These are phyloP conservation scores for Phasia obesa DNA, from an alignment of 2,888 invertebrate genomes.

Conservation along the genomic window DNA sequence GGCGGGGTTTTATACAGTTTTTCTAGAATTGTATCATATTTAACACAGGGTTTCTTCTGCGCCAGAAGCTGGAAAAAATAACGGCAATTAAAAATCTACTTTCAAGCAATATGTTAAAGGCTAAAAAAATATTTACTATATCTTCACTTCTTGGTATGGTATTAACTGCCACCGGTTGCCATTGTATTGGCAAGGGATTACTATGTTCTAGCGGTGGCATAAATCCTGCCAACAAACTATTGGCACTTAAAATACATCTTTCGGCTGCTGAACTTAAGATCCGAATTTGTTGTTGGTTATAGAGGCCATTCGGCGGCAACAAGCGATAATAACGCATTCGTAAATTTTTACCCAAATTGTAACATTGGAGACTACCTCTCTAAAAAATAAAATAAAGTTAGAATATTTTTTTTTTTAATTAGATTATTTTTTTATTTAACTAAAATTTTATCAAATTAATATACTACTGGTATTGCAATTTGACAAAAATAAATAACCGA, in stretches of 20 bases:
- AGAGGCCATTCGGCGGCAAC: conserved; percentile 85
- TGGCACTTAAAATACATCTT: conserved; percentile 92
- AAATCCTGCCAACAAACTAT: conserved; percentile 88
- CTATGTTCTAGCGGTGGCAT: conserved; percentile 82
- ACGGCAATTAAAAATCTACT: background rate
- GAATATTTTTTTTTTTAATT: no score
- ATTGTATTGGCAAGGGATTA: conserved; percentile 83
- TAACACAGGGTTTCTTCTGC: conserved; percentile 84
- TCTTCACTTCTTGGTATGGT: conserved; percentile 88
- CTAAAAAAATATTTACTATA: conserved; percentile 84
- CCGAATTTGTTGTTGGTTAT: conserved; percentile 85
- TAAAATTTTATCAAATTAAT: no score
- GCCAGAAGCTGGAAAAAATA: conserved; percentile 77
- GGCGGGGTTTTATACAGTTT: conserved; percentile 83
- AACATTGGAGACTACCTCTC: conserved; percentile 90
- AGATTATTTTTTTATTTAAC: no score
- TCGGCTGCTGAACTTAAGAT: conserved; percentile 90
- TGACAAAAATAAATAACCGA: no score
- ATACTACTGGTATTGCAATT: no score
- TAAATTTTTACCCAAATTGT: conserved; percentile 88
- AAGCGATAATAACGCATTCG: conserved; percentile 87
- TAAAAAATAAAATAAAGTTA: conserved; percentile 80
- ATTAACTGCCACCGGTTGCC: conserved; percentile 95
- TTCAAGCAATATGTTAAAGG: background rate
- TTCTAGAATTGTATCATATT: conserved; percentile 83